phyloP scores from a whole-genome alignment of 2,888 invertebrate genomes.

The Tyria jacobaeae region DNA sequence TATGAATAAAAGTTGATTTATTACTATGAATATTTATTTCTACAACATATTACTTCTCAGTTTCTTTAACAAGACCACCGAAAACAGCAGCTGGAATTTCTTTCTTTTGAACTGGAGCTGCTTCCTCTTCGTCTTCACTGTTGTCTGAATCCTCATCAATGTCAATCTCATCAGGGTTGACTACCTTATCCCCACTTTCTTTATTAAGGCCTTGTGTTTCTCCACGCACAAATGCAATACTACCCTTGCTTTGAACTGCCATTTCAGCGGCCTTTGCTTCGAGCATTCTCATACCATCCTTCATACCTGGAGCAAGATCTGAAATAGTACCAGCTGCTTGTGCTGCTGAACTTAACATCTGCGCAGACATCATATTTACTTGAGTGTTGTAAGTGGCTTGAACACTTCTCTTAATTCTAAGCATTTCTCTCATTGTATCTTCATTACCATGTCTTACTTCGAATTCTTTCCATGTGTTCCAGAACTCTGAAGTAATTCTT shows the following conservation, averaged over 20 bases:
- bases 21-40: conserved; percentile 48
- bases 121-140: conserved; percentile 87
- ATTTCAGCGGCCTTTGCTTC: conserved; percentile 94
- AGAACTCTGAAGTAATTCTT: conserved; percentile 97
- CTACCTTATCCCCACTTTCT: conserved; percentile 89
- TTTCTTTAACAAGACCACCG: conserved; percentile 89
- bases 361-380: conserved; percentile 99
- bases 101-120: conserved; percentile 93
- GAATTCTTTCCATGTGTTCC: conserved; percentile 99
- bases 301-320: conserved; percentile 91
- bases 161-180: conserved; percentile 95
- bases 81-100: conserved; percentile 96
- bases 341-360: conserved; percentile 94
- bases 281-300: conserved; percentile 95
- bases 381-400: conserved; percentile 99
- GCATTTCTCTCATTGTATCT: conserved; percentile 99
- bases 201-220: conserved; percentile 92
- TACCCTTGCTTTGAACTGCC: conserved; percentile 85
- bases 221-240: conserved; percentile 95
- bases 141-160: conserved; percentile 92
- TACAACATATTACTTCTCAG: conserved; percentile 39
- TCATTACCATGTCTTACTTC: conserved; percentile 99
- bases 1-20: conserved; percentile 69
- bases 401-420: conserved; percentile 98
- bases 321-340: conserved; percentile 89